Percentiles rank a stretch among this genome's conserved stretches.
Conservation (phyloP, 2,888 invertebrate species). For the Dermolepida albohirtum region DNA sequence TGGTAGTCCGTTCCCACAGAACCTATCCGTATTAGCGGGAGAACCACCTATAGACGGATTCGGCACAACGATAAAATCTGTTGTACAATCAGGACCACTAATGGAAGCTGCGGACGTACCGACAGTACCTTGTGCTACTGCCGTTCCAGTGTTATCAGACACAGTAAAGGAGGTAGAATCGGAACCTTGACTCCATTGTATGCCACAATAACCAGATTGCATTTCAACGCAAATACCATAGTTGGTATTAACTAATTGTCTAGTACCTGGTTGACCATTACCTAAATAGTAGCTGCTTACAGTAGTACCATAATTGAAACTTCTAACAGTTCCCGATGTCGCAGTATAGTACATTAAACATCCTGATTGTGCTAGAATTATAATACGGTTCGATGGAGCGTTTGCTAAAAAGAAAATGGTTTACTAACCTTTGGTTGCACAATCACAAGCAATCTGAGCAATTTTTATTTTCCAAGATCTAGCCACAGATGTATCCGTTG, state of each 20-base stretch:
- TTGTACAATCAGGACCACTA: conserved; percentile 72
- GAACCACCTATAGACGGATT: conserved; percentile 67
- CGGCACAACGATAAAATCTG: conserved; percentile 82
- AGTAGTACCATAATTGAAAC: conserved; percentile 81
- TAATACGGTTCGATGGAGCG: neutral
- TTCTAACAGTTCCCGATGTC: conserved; percentile 72
- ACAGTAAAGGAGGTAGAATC: conserved; percentile 75
- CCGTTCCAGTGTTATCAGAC: conserved; percentile 75
- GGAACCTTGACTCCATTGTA: conserved; percentile 71
- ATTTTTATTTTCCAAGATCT: conserved; percentile 83
- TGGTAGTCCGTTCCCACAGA: conserved; percentile 73
- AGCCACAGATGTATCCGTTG: conserved; percentile 69
- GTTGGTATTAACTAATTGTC: conserved; percentile 78
- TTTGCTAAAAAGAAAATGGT: neutral
- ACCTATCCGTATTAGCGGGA: conserved; percentile 72
- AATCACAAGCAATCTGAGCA: conserved; percentile 79
- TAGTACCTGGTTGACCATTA: conserved; percentile 68
- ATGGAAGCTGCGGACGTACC: conserved; percentile 67
- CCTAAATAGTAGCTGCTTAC: conserved; percentile 49
- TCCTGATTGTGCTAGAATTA: conserved; percentile 76
- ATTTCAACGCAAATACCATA: conserved; percentile 84
- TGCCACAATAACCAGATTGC: conserved; percentile 80
- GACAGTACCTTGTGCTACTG: conserved; percentile 50
- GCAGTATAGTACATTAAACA: conserved; percentile 81
- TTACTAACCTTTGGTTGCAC: conserved; percentile 72